Percentiles rank a stretch among this genome's conserved stretches.
Conservation (phyloP, 2,888 invertebrate genomes). For the Phasia obesa region DNA sequence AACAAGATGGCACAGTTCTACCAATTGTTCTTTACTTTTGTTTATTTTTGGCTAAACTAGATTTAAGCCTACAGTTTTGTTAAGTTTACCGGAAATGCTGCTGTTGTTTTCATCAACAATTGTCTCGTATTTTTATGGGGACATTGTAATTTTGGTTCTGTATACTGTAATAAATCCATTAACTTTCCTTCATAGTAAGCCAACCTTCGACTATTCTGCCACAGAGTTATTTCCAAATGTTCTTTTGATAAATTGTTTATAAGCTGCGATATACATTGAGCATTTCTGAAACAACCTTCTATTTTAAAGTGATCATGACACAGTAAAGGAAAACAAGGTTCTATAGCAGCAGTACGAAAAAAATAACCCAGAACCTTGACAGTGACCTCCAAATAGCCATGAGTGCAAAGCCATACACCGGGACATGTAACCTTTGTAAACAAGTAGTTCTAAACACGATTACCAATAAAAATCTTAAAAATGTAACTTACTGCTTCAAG, state of each 20-base stretch:
- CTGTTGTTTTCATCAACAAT: conserved; percentile 80
- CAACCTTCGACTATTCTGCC: conserved; percentile 81
- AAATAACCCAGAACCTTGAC: conserved; percentile 81
- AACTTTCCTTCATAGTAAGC: conserved; percentile 79
- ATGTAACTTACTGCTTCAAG: conserved; percentile 79
- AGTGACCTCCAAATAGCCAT: conserved; percentile 80
- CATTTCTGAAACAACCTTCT: conserved; percentile 80
- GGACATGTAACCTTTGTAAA: conserved; percentile 80
- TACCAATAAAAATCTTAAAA: not conserved
- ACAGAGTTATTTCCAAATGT: conserved; percentile 79
- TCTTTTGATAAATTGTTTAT: conserved; percentile 77
- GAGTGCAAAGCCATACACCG: conserved; percentile 81
- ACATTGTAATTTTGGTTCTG: conserved; percentile 75
- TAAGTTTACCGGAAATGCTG: conserved; percentile 79
- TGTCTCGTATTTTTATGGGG: conserved; percentile 78
- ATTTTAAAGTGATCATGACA: conserved; percentile 80
- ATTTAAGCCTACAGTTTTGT: not conserved
- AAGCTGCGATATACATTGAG: conserved; percentile 75
- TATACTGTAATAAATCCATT: conserved; percentile 78
- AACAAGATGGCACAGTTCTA: too few species aligned
- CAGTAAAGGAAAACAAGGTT: conserved; percentile 80
- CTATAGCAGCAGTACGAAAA: conserved; percentile 80
- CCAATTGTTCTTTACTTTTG: too few species aligned
- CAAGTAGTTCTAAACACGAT: not conserved
- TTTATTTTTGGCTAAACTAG: too few species aligned